Conservation (phyloP, 2,888 invertebrate genomes). For the Aricia artaxerxes region DNA sequence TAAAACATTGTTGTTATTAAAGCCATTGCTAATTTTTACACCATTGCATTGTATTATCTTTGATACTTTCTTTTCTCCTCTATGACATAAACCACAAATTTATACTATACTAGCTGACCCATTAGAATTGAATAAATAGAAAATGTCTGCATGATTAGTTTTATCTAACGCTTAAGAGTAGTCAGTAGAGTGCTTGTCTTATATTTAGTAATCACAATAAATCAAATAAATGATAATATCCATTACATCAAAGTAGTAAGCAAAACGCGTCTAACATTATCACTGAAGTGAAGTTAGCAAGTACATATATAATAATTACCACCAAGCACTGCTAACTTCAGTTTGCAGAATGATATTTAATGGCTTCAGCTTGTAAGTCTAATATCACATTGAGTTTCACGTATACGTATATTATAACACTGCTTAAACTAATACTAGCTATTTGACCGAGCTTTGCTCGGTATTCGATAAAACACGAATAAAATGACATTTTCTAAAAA, state of each 20-base stretch:
- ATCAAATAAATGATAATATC: background rate
- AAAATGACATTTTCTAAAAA: no score
- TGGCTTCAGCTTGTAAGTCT: conserved; percentile 1
- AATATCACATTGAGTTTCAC: conserved; percentile 36
- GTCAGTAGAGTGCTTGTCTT: conserved; percentile 5
- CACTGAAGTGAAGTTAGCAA: background rate
- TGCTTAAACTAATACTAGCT: background rate
- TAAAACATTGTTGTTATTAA: no score
- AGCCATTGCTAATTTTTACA: background rate
- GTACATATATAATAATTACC: background rate
- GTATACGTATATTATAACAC: conserved; percentile 23
- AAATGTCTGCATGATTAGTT: background rate
- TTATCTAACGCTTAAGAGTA: background rate
- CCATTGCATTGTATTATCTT: background rate
- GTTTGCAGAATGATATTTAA: background rate
- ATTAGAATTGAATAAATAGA: background rate
- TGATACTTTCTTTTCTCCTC: background rate
- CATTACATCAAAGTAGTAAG: background rate
- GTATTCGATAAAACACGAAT: no score
- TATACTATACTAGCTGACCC: background rate
- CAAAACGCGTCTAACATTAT: background rate
- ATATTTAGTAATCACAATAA: background rate
- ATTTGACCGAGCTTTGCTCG: no score
- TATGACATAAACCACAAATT: background rate
- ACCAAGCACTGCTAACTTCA: background rate